Evolutionary conservation across 2,888 invertebrate species (phyloP).

Genomic region (Lypha dubia): DNA sequence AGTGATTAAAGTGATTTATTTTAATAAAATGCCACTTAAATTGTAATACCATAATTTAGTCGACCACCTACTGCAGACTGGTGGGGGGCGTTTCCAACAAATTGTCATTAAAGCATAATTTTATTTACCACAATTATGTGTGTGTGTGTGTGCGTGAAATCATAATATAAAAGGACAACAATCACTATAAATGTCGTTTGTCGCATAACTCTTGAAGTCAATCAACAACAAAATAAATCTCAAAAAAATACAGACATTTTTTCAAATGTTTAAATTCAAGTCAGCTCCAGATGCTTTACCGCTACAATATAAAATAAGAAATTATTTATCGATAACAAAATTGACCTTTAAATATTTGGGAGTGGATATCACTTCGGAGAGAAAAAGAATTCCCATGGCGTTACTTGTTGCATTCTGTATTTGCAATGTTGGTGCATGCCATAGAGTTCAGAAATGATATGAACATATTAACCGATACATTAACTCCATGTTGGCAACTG

Average conservation of each 20-base stretch:
- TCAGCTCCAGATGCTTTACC: conserved; percentile 12
- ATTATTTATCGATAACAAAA: conserved; percentile 45
- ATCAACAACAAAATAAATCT: background rate
- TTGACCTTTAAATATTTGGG: conserved; percentile 34
- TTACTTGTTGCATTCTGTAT: background rate
- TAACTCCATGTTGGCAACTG: conserved; percentile 60
- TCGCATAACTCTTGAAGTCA: background rate
- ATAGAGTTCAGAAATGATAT: conserved; percentile 48
- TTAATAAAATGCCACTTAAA: background rate
- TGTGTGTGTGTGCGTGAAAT: too few relatives aligned
- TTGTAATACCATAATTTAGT: background rate
- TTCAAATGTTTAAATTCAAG: conserved; percentile 18
- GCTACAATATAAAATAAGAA: conserved; percentile 16
- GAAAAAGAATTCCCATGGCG: background rate
- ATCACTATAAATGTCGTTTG: background rate
- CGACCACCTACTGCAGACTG: background rate
- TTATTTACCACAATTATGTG: background rate
- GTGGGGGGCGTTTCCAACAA: background rate
- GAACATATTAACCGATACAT: conserved; percentile 59
- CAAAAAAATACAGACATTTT: too few relatives aligned
- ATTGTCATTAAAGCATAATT: background rate
- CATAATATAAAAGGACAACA: background rate
- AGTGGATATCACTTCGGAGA: conserved; percentile 23
- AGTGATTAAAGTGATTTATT: background rate
- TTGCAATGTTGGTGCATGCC: conserved; percentile 44